A percentile compares a stretch with the other conserved stretches of the same genome.
These are phyloP conservation scores for Pyralis farinalis DNA, from an alignment of 2,888 invertebrate species.

Conservation along the genomic window DNA sequence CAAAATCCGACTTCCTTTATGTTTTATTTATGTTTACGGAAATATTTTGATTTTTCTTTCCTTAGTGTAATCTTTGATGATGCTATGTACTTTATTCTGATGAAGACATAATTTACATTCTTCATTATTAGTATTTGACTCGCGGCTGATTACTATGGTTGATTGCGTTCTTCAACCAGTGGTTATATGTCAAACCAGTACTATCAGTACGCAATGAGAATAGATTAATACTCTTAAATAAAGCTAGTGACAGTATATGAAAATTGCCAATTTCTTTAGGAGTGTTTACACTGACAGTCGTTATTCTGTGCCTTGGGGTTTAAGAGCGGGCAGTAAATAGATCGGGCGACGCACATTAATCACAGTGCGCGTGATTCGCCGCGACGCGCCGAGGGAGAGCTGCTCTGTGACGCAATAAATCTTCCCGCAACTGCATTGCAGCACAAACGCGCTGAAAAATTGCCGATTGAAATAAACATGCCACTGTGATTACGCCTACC, in stretches of 20 bases:
- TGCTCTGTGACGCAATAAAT: conserved; percentile 55
- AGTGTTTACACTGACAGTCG: conserved; percentile 14
- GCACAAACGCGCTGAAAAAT: conserved; percentile 57
- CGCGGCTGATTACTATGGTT: no score
- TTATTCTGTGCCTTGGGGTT: conserved; percentile 11
- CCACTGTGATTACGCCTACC: conserved; percentile 33
- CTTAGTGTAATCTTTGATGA: no score
- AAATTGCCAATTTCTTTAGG: neutral
- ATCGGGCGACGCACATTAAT: conserved; percentile 56
- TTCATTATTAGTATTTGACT: no score
- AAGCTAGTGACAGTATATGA: neutral
- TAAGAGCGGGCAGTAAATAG: conserved; percentile 47
- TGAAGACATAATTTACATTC: no score
- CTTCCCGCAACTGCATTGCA: conserved; percentile 66
- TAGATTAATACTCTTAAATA: neutral
- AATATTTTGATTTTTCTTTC: no score
- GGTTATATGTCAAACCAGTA: neutral
- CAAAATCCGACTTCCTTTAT: no score
- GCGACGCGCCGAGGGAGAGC: conserved; percentile 45
- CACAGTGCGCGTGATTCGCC: conserved; percentile 49
- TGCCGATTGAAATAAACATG: conserved; percentile 67
- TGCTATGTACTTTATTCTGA: no score
- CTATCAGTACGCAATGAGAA: no score
- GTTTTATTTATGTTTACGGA: no score
- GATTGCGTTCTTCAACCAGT: no score